Base-by-base conservation (phyloP, 2,113 vertebrate genomes). In the Loxodonta africana region DNA sequence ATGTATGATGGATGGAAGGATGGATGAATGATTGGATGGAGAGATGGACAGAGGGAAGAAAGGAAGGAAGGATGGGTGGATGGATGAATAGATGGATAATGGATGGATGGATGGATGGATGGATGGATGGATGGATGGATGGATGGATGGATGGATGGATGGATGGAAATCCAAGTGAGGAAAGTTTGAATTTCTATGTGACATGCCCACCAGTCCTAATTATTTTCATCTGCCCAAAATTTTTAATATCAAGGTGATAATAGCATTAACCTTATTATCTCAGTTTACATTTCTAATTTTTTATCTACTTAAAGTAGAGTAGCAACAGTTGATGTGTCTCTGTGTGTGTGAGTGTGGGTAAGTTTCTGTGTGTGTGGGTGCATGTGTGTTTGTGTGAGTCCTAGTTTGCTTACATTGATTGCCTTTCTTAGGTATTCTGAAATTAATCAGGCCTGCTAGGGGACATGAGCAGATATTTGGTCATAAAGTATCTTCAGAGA, bases 401-500 rank as follows among this genome's bases (percentile, higher is more conserved):
- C 33, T 12, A 15, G 17, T 90, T 93, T 69, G 21, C 74, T 83
- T 80, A 89, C 63, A 53, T 77, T 65, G 85, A 85, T 41, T 67
- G 83, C 18, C 89, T 85, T 93, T 76, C 46, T 89, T 57, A 20
- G 57, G 20, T 78, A 92, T 95, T 89, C 93, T 94, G 93, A 96
- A 96, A 96, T 95, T 90, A 96, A 88, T 73, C 78, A 86, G 41
- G 67, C 9, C 89, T 92, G 78, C 89, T 83, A 41, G 44, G 57
- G 74, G 83, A 96, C 76, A 76, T 86, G 82, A 57, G 95, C 83
- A 83, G 96, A 87, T 88, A 92, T 94, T 62, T 90, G 87, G 67
- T 82, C 74, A 89, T 91, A 83, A 92, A 84, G 30, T 44, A 77
- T 88, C 95, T 9, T 92, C 26, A 80, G 67, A 96, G 44, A 92